Percentiles rank a stretch among this genome's conserved stretches.
Evolutionary conservation across 1,140 invertebrate genomes (phyloP).

Genomic region (Paraescarpia echinospica): DNA sequence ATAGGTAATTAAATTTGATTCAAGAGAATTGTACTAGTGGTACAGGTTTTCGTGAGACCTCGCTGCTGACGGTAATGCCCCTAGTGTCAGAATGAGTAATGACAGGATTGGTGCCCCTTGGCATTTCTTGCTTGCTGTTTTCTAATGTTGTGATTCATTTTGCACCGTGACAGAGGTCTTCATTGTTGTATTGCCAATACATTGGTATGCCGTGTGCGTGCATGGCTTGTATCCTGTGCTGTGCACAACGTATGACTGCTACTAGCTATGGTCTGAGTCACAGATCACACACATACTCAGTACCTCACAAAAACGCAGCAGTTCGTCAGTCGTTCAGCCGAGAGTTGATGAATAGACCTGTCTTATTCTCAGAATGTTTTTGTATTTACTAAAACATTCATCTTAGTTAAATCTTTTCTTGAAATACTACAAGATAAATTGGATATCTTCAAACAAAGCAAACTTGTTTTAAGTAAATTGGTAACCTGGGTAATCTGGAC

Average conservation of each 20-base stretch:
- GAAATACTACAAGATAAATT: background rate
- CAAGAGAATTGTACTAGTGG: background rate
- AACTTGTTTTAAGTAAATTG: background rate
- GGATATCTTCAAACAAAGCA: background rate
- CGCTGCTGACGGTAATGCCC: background rate
- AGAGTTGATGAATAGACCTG: background rate
- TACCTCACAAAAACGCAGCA: background rate
- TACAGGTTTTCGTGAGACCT: background rate
- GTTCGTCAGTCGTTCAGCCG: background rate
- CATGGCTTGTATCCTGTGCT: background rate
- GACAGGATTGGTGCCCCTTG: background rate
- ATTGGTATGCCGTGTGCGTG: background rate
- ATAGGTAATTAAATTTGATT: conserved; percentile 2
- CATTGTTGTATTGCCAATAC: background rate
- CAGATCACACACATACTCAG: background rate
- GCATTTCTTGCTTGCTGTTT: background rate
- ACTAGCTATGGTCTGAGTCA: background rate
- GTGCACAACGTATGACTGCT: too few species aligned
- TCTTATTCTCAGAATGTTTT: background rate
- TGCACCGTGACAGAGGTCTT: background rate
- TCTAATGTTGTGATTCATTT: conserved; percentile 2
- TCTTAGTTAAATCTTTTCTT: background rate
- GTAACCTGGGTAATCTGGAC: background rate
- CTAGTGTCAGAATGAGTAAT: background rate
- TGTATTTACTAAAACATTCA: background rate